phyloP scores from a whole-genome alignment of 2,113 vertebrate genomes.

The Pyrgilauda ruficollis region DNA sequence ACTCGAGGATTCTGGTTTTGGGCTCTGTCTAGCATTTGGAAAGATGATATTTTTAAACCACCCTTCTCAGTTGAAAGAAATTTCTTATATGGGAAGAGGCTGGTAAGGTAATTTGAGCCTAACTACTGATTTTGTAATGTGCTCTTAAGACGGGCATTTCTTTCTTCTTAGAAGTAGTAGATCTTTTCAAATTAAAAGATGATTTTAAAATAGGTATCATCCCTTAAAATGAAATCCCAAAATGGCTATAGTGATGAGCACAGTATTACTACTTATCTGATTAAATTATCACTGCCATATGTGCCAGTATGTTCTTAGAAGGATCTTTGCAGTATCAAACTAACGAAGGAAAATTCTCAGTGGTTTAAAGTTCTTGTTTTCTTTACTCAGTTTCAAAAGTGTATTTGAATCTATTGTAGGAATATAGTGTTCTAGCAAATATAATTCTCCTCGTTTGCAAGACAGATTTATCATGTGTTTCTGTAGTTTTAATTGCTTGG shows the following conservation, averaged over 20 bases:
- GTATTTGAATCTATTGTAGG: neutral
- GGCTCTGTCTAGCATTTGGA: neutral
- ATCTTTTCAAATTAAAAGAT: neutral
- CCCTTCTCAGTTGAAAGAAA: neutral
- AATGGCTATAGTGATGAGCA: neutral
- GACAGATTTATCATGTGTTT: neutral
- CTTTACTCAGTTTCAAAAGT: neutral
- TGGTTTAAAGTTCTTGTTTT: neutral
- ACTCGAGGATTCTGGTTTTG: neutral
- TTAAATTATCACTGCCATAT: neutral
- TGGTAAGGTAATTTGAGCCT: neutral
- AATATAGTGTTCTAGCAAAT: neutral
- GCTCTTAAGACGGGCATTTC: neutral
- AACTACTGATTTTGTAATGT: neutral
- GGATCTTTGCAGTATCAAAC: neutral
- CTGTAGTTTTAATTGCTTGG: slow-evolving; percentile 32
- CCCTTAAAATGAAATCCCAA: neutral
- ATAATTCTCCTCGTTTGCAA: neutral
- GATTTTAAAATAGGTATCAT: neutral
- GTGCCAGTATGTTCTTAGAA: neutral
- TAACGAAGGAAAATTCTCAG: neutral
- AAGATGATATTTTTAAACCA: neutral
- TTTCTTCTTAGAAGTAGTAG: neutral
- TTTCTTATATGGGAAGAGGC: neutral
- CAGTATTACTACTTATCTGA: neutral